phyloP scores from a whole-genome alignment of 2,888 invertebrate species.

The Aquatica leii region DNA sequence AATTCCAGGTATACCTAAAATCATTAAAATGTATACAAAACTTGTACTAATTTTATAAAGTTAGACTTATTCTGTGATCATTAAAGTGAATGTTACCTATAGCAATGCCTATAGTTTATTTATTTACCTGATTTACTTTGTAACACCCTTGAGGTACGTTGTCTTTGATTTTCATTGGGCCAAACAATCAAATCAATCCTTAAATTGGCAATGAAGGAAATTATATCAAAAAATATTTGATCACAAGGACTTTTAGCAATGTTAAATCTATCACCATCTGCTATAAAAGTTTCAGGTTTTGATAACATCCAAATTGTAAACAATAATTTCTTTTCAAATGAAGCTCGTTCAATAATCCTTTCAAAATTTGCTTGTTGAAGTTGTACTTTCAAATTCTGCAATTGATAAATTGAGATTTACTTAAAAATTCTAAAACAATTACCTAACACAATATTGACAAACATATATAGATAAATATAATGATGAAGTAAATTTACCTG shows the following conservation, averaged over 20 bases:
- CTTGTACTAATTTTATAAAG: not conserved
- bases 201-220: not conserved
- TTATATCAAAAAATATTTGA: too few relatives aligned
- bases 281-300: too few relatives aligned
- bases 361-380: too few relatives aligned
- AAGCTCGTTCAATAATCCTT: not conserved
- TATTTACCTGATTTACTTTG: not conserved
- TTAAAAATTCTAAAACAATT: not conserved
- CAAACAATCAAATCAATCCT: not conserved
- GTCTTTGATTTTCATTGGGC: not conserved
- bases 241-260: too few relatives aligned
- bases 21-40: not conserved
- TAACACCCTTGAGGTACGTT: not conserved
- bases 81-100: not conserved
- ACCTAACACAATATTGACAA: not conserved
- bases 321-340: not conserved
- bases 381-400: not conserved
- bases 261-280: too few relatives aligned
- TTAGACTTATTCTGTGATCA: not conserved
- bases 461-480: not conserved
- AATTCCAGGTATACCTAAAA: not conserved
- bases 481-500: too few relatives aligned
- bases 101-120: not conserved
- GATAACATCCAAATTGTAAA: not conserved
- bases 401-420: too few relatives aligned